A percentile compares a stretch with the other conserved stretches of the same genome.
These are phyloP conservation scores for Byasa hedistus DNA, from an alignment of 2,888 invertebrate genomes.

Conservation along the genomic window DNA sequence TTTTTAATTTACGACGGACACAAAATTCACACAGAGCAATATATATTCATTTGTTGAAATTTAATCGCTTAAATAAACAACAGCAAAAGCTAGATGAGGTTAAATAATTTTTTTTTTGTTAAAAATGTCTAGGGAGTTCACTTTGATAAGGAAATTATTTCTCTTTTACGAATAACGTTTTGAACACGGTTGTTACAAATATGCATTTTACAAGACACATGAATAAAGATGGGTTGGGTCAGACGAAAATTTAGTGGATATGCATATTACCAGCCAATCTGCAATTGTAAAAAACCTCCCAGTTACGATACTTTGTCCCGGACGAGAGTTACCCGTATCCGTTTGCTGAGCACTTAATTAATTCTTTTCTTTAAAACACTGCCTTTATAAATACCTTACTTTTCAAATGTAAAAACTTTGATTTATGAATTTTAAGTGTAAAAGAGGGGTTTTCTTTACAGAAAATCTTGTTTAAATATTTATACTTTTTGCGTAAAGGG, in stretches of 20 bases:
- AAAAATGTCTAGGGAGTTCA: not conserved
- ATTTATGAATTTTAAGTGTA: slow-evolving; percentile 13
- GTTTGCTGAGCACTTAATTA: slow-evolving; percentile 34
- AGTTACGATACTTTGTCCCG: slow-evolving; percentile 51
- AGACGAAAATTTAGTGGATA: slow-evolving; percentile 48
- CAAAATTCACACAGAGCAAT: no score
- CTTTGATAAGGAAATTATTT: not conserved
- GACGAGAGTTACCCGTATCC: slow-evolving; percentile 41
- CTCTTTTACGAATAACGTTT: slow-evolving; percentile 17
- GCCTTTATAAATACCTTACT: slow-evolving; percentile 11
- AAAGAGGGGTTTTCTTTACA: not conserved
- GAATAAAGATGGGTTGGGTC: slow-evolving; percentile 42
- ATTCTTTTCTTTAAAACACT: slow-evolving; percentile 24
- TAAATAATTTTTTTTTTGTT: not conserved
- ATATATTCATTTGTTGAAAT: no score
- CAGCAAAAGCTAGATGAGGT: no score
- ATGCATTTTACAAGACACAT: slow-evolving; percentile 35
- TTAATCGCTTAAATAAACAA: no score
- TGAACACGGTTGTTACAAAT: slow-evolving; percentile 31
- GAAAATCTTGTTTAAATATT: no score
- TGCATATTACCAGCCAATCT: slow-evolving; percentile 74
- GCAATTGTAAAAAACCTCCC: slow-evolving; percentile 64
- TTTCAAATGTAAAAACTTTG: slow-evolving; percentile 11
- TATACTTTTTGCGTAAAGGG: no score
- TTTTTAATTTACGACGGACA: no score